Evolutionary conservation across 2,113 vertebrate species (phyloP), one percentile per base, ranked within the genome.

Genomic region (Scomber japonicus): DNA sequence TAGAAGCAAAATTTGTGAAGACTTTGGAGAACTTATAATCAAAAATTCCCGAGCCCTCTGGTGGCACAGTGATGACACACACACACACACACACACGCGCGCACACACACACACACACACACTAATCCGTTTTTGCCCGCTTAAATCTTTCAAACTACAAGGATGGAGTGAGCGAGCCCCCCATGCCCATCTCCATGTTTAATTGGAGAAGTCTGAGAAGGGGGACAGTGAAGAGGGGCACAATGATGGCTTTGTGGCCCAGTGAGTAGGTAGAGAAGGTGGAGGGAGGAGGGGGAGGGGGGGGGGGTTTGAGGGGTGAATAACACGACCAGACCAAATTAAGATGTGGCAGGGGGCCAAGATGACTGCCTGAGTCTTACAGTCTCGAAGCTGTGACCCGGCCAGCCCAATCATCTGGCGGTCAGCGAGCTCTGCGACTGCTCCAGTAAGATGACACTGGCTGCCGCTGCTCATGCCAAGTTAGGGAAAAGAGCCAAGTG

Each of bases 161-260:
- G 40, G 67, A 83, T 85, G 79, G 75, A 78, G 59, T 71, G 74
- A 17, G 19, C 87, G 61, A 40, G 35, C 35, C 35, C 49, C 90
- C 88, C 66, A 89, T 94, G 95, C 94, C 81, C 92, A 94, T 89
- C 94, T 93, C 90, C 77, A 85, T 95, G 94, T 96, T 95, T 95
- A 93, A 97, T 93, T 96, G 95, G 95, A 91, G 83, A 89, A 89
- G 93, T 94, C 94, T 94, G 92, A 85, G 91, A 92, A 94, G 81
- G 54, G 81, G 83, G 78, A 89, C 85, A 80, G 79, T 54, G 87
- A 69, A 66, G 88, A 66, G 88, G 51, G 80, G 84, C 93, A 98
- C 96, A 99, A 97, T 95, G 94, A 93, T 90, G 90, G 93, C 95
- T 97, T 97, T 98, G 96, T 97, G 95, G 94, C 85, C 90, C 83